These are phyloP conservation scores for Caretta caretta DNA, from an alignment of 2,113 vertebrate genomes.

Conservation along the genomic window DNA sequence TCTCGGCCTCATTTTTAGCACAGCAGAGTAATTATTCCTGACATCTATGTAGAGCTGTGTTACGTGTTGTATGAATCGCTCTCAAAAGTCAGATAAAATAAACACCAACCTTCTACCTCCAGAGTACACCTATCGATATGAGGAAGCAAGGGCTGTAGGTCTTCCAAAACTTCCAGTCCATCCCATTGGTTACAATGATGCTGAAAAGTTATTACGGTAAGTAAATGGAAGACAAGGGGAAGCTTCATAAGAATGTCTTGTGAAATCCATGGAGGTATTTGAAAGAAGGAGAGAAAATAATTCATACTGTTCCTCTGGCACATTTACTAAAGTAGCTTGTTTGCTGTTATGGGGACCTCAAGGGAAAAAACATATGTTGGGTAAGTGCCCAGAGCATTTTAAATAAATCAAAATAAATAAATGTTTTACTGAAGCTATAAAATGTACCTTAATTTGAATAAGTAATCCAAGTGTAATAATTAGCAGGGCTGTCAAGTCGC, in stretches of 20 bases:
- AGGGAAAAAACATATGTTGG: not conserved
- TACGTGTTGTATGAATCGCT: not conserved
- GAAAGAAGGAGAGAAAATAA: not conserved
- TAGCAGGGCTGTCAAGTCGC: not conserved
- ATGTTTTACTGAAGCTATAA: not conserved
- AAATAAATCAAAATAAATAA: not conserved
- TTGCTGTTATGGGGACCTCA: not conserved
- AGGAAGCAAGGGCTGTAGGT: conserved; percentile 82
- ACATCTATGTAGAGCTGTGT: not conserved
- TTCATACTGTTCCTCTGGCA: not conserved
- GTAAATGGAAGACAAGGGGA: conserved; percentile 5
- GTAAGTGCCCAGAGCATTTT: fast-evolving
- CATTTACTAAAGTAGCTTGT: not conserved
- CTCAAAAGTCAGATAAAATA: not conserved
- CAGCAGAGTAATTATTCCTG: not conserved
- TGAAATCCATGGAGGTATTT: not conserved
- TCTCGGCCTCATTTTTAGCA: fast-evolving
- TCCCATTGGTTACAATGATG: conserved; percentile 92
- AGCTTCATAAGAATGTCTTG: not conserved
- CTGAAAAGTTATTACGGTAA: conserved; percentile 87
- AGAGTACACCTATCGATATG: conserved; percentile 89
- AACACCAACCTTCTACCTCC: not conserved
- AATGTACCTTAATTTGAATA: not conserved
- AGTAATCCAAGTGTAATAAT: not conserved
- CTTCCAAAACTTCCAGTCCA: conserved; percentile 94